A percentile compares a stretch with the other conserved stretches of the same genome.
Conservation (phyloP, 2,888 invertebrate species). For the Hermaeophaga mercurialis region DNA sequence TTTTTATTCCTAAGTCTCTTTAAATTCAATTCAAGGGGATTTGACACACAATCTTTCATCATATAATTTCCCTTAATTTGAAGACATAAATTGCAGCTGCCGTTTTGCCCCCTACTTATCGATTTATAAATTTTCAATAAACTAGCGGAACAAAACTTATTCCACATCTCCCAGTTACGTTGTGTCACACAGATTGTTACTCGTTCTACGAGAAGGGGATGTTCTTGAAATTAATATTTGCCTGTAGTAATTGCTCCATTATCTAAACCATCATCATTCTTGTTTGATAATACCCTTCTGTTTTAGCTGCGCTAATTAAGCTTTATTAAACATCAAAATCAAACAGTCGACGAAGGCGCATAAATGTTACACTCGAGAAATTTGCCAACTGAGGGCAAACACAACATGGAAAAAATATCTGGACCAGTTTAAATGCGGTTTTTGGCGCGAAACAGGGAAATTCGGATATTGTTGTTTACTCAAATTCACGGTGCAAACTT, state of each 20-base stretch:
- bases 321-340: slow-evolving; percentile 29
- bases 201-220: slow-evolving; percentile 9
- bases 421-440: slow-evolving; percentile 19
- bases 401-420: slow-evolving; percentile 11
- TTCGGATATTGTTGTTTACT: slow-evolving; percentile 5
- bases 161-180: slow-evolving; percentile 17
- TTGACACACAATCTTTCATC: too few species aligned
- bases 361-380: slow-evolving; percentile 20
- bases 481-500: neutral
- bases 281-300: slow-evolving; percentile 28
- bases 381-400: slow-evolving; percentile 21
- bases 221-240: slow-evolving; percentile 28
- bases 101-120: too few species aligned
- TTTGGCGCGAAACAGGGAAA: slow-evolving; percentile 7
- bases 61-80: too few species aligned
- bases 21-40: too few species aligned
- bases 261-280: slow-evolving; percentile 31
- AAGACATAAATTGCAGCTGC: too few species aligned
- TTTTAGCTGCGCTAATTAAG: slow-evolving; percentile 29
- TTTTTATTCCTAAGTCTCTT: too few species aligned
- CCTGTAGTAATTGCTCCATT: slow-evolving; percentile 26
- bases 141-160: slow-evolving; percentile 12
- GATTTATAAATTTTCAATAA: slow-evolving; percentile 17
- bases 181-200: slow-evolving; percentile 24
- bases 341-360: slow-evolving; percentile 24